These are phyloP conservation scores for Ethmia dodecea DNA, from an alignment of 2,888 invertebrate species.

Conservation along the genomic window DNA sequence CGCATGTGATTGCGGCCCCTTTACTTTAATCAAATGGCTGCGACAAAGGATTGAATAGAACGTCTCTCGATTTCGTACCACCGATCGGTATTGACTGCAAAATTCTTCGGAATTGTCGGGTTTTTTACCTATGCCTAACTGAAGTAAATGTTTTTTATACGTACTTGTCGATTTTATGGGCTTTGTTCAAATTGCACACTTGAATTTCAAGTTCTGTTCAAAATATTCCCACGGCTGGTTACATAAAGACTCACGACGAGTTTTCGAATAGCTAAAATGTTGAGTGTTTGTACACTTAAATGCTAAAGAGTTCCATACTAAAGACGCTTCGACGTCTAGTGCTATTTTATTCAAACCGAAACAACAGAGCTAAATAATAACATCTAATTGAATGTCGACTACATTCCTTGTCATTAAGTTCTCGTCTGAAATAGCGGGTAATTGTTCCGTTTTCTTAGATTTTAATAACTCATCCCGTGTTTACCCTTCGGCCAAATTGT, in stretches of 20 bases:
- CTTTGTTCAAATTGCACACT: constrained; percentile 22
- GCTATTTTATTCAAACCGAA: background rate
- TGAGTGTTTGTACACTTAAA: no score
- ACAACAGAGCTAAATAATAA: constrained; percentile 6
- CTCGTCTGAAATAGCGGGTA: constrained; percentile 26
- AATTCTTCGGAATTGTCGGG: constrained; percentile 51
- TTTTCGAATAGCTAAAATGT: no score
- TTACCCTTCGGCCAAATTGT: constrained; percentile 47
- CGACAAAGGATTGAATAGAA: constrained; percentile 75
- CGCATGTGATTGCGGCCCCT: constrained; percentile 70
- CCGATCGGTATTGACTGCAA: constrained; percentile 65
- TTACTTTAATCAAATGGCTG: constrained; percentile 73
- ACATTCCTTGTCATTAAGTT: constrained; percentile 28
- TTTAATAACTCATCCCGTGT: constrained; percentile 37
- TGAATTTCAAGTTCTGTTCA: constrained; percentile 18
- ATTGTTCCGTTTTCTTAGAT: constrained; percentile 36
- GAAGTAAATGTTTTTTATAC: constrained; percentile 33
- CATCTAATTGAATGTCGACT: constrained; percentile 27
- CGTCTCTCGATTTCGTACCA: constrained; percentile 63
- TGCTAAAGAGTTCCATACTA: constrained; percentile 4
- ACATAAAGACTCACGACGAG: constrained; percentile 14
- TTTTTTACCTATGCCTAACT: constrained; percentile 45
- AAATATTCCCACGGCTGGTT: constrained; percentile 17
- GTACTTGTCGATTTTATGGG: constrained; percentile 15
- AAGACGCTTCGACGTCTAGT: background rate